Evolutionary conservation across 2,113 vertebrate genomes (phyloP).

Genomic region (Nyctibius bracteatus): DNA sequence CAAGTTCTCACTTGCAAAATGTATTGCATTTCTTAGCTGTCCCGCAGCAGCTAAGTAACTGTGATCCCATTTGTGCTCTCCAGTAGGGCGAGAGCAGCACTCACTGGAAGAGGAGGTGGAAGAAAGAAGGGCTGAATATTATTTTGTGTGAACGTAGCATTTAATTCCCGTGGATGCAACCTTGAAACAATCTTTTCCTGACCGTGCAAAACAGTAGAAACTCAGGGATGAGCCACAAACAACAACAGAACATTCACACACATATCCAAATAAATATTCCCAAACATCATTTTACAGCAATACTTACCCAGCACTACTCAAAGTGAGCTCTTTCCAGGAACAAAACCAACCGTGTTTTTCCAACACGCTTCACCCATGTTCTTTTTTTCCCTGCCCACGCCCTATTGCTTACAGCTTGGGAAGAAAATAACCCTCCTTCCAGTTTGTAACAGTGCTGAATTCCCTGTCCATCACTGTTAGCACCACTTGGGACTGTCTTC

Average conservation of each 20-base stretch:
- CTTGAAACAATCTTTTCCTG: background rate
- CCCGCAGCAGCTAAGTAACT: background rate
- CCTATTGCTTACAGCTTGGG: background rate
- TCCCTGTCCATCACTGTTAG: background rate
- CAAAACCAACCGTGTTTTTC: background rate
- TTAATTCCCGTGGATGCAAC: background rate
- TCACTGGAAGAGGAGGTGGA: background rate
- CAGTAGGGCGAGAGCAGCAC: background rate
- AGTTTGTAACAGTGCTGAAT: background rate
- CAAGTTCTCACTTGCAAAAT: background rate
- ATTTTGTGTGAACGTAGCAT: background rate
- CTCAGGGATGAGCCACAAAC: background rate
- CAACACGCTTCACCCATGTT: rapidly evolving
- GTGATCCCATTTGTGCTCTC: background rate
- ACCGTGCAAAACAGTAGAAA: background rate
- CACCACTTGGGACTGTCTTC: background rate
- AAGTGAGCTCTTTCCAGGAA: background rate
- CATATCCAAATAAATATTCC: background rate
- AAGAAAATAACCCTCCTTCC: background rate
- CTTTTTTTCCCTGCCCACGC: background rate
- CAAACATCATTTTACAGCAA: background rate
- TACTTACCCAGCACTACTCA: background rate
- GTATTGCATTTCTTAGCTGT: background rate
- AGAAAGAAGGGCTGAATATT: background rate
- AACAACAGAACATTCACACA: background rate